Conservation (phyloP, 2,797 vertebrate species). For the Netta rufina region DNA sequence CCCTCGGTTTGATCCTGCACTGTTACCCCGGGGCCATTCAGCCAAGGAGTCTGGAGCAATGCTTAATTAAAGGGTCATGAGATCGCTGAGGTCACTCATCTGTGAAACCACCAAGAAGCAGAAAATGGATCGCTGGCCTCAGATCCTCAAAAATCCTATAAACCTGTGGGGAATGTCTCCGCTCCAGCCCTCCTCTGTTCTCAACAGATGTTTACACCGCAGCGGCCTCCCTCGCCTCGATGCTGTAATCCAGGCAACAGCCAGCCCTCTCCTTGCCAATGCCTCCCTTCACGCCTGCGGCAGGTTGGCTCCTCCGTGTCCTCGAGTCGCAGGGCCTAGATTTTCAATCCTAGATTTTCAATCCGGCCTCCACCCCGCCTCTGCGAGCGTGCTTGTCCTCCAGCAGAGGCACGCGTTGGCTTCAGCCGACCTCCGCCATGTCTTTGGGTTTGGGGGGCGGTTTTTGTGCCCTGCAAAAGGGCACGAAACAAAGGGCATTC, state of each 20-base stretch:
- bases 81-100: slow-evolving; percentile 26
- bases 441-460: background rate
- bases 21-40: background rate
- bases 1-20: background rate
- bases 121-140: slow-evolving; percentile 9
- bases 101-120: slow-evolving; percentile 6
- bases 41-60: slow-evolving; percentile 20
- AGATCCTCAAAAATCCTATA: slow-evolving; percentile 40
- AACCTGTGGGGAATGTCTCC: slow-evolving; percentile 26
- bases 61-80: slow-evolving; percentile 43
- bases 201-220: slow-evolving; percentile 36
- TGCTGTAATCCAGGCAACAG: background rate
- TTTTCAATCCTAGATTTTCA: slow-evolving; percentile 12
- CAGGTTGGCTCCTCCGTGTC: background rate
- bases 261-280: background rate
- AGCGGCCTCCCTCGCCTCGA: slow-evolving; percentile 6
- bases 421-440: background rate
- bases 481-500: background rate
- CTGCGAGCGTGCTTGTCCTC: background rate
- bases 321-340: background rate
- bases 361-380: background rate
- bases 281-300: background rate
- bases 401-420: background rate
- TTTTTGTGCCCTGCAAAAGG: background rate
- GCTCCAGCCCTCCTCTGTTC: background rate